phyloP scores from a whole-genome alignment of 2,888 invertebrate genomes.

The Argyresthia goedartella region DNA sequence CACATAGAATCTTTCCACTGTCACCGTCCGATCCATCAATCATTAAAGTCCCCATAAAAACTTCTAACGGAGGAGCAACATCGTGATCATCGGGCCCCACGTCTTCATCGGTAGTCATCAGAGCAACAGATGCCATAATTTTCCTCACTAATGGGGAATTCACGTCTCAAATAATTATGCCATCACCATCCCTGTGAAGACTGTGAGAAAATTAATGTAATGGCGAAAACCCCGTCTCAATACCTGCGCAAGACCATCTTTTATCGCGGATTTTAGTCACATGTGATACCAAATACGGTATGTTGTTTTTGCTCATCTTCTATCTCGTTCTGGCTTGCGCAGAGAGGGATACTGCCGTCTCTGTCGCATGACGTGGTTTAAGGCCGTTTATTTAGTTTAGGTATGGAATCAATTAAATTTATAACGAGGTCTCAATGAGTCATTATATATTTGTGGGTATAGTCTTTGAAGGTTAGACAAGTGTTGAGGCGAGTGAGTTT shows the following conservation, averaged over 20 bases:
- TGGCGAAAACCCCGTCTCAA: constrained; percentile 31
- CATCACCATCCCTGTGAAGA: constrained; percentile 14
- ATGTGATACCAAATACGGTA: constrained; percentile 65
- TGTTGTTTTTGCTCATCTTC: constrained; percentile 45
- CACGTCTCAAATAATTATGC: constrained; percentile 1
- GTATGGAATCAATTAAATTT: background rate
- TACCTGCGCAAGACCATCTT: constrained; percentile 29
- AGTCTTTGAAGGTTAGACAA: no score
- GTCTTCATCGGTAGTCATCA: constrained; percentile 11
- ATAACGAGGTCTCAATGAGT: background rate
- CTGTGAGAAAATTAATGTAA: constrained; percentile 30
- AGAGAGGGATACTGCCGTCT: constrained; percentile 22
- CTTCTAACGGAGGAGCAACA: background rate
- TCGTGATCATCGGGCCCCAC: constrained; percentile 2
- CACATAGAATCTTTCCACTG: no score
- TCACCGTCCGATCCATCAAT: background rate
- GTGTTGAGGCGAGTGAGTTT: no score
- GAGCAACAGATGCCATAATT: constrained; percentile 40
- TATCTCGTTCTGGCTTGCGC: constrained; percentile 22
- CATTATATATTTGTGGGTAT: background rate
- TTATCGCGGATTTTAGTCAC: constrained; percentile 57
- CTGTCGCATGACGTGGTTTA: constrained; percentile 37
- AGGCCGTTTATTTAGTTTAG: background rate
- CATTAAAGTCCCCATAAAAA: background rate
- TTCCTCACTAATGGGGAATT: constrained; percentile 28